Base-by-base conservation (phyloP, 2,113 vertebrate species). In the Nansenia antarctica region DNA sequence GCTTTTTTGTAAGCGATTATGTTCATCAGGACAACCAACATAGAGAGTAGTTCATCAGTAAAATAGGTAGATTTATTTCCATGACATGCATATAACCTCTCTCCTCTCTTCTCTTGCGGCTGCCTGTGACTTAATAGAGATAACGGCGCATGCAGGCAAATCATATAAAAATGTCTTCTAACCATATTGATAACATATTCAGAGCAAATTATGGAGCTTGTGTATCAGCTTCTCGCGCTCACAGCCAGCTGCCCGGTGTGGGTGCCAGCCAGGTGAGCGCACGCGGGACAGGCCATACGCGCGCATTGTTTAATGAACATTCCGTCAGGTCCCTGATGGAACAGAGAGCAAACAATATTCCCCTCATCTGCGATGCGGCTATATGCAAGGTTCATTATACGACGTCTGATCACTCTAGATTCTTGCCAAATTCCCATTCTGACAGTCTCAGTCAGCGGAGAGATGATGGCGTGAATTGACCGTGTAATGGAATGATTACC, bases 401-500 rank as follows among this genome's bases (percentile, higher is more conserved):
- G 54, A 22, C 61, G 34, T n/a, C 58, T 45, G 63, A 74, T 54
- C n/a, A n/a, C n/a, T 62, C 63, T 31, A 45, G 20, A 42, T 32
- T 59, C 34, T 20, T 2, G 29, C 26, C 22, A 53, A 70, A 73
- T 42, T 52, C 54, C 26, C 8, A 15, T 64, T 47, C 31, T 57
- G 63, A 54, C 29, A 27, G 49, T 42, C n/a, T n/a, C 53, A 67
- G 72, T 70, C 64, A 59, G 58, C 7, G 60, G 55, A 77, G 62
- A 76, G 59, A 53, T 54, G 24, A 61, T n/a, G 6, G 30, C 6
- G 49, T n/a, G 71, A 88, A 84, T 62, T 77, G 74, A 72, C 72
- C 60, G 18, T 79, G 54, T 87, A 86, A 89, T 78, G 47, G 60
- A 67, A 11, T 90, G 86, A 91, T 89, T 81, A 80, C 78, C 62